These are phyloP conservation scores for Tanypteryx hageni DNA, from an alignment of 2,888 invertebrate genomes.

Conservation along the genomic window DNA sequence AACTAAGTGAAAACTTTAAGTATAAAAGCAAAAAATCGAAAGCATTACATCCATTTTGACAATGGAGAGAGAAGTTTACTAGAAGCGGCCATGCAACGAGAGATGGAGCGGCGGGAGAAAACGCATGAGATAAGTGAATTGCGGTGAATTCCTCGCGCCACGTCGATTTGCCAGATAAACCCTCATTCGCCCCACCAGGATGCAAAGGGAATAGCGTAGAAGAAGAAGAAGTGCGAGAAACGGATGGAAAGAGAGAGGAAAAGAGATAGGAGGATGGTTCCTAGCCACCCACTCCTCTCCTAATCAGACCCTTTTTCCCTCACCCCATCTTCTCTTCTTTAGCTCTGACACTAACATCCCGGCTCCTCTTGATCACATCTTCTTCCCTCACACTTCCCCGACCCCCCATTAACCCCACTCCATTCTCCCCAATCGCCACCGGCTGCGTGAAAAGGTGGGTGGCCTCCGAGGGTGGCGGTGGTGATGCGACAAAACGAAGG, in stretches of 20 bases:
- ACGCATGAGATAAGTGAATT: too few relatives aligned
- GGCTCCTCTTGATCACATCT: slow-evolving; percentile 33
- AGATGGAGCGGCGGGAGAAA: too few relatives aligned
- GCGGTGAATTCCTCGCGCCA: too few relatives aligned
- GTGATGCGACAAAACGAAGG: background rate
- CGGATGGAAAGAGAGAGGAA: background rate
- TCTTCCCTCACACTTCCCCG: background rate
- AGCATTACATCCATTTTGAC: too few relatives aligned
- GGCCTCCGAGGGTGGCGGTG: background rate
- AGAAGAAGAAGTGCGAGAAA: too few relatives aligned
- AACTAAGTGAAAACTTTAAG: too few relatives aligned
- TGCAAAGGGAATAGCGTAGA: too few relatives aligned
- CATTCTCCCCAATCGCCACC: background rate
- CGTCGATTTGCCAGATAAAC: too few relatives aligned
- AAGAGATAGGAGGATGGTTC: background rate
- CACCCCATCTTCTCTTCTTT: background rate
- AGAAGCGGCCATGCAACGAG: too few relatives aligned
- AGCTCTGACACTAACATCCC: slow-evolving; percentile 25
- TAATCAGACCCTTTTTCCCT: slow-evolving; percentile 27
- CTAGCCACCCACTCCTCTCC: background rate
- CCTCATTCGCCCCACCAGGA: too few relatives aligned
- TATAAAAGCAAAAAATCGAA: too few relatives aligned
- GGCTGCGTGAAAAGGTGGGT: slow-evolving; percentile 4
- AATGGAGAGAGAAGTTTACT: too few relatives aligned
- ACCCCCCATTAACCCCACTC: slow-evolving; percentile 31